phyloP scores from a whole-genome alignment of 2,113 vertebrate species.

The Mandrillus leucophaeus region DNA sequence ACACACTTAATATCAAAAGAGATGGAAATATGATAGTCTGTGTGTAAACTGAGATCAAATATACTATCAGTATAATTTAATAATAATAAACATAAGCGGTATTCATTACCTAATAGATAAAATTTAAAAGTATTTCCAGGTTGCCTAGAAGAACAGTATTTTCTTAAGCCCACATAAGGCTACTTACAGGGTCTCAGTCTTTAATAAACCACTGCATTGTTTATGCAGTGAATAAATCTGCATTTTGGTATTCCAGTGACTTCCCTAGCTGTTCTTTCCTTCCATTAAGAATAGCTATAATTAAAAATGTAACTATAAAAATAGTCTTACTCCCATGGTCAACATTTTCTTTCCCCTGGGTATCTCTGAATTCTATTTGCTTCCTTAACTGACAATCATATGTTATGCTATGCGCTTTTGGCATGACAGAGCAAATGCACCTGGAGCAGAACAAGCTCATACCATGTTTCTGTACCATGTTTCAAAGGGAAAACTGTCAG shows the following conservation, averaged over 20 bases:
- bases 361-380: slow-evolving; percentile 32
- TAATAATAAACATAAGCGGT: background rate
- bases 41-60: background rate
- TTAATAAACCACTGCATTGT: background rate
- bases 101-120: background rate
- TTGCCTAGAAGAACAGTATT: background rate
- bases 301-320: slow-evolving; percentile 49
- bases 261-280: background rate
- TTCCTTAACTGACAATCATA: background rate
- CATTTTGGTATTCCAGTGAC: background rate
- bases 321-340: background rate
- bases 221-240: background rate
- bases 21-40: background rate
- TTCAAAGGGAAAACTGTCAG: background rate
- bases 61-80: background rate
- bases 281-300: background rate
- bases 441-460: background rate
- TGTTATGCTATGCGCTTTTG: slow-evolving; percentile 32
- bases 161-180: background rate
- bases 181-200: background rate
- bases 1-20: background rate
- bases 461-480: background rate
- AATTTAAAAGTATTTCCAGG: background rate
- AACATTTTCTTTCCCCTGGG: background rate
- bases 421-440: background rate